Base-by-base conservation (phyloP, 2,113 vertebrate genomes). In the Delphinapterus leucas region DNA sequence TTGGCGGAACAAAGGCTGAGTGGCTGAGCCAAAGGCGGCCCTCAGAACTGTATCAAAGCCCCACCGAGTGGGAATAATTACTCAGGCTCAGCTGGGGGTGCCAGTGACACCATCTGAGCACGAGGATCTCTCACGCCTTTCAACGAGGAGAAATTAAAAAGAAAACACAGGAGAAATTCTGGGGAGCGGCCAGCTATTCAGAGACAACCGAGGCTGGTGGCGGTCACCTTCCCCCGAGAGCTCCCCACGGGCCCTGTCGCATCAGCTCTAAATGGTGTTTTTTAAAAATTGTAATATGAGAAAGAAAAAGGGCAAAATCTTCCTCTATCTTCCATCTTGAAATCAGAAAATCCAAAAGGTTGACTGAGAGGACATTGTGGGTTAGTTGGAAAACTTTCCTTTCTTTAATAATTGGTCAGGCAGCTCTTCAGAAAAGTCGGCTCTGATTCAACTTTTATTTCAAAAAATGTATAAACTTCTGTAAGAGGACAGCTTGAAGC, bases 31-130 rank as follows among this genome's bases (percentile, higher is more conserved):
- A 95, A 97, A 98, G 97, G 96, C 98, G 95, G 98, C 97, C 97
- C 88, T 96, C 95, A 95, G 98, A 97, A 96, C n/a, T 94, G 88
- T 97, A 98, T 98, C 98, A 98, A 98, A 98, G 98, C 97, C 97
- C 67, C 92, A 61, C 83, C 73, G 97, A 98, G 98, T 88, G 97
- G 91, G 84, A 96, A 97, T 98, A 98, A 98, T 98, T 97, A 98
- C 98, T 97, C 93, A 73, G 95, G 88, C 98, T 96, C 98, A 83
- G 98, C 97, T 97, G 98, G 98, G 98, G 98, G 98, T 89, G 96
- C 96, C 88, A 76, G 97, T 49, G 93, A 97, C 96, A 60, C 97
- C 98, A 94, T 98, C 98, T 98, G 98, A 98, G 98, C 92, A 38
- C 97, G 94, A 92, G 97, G 94, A 88, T 93, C 97, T 84, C 96